Evolutionary conservation across 2,797 vertebrate species (phyloP).

Genomic region (Bovichtus diacanthus): DNA sequence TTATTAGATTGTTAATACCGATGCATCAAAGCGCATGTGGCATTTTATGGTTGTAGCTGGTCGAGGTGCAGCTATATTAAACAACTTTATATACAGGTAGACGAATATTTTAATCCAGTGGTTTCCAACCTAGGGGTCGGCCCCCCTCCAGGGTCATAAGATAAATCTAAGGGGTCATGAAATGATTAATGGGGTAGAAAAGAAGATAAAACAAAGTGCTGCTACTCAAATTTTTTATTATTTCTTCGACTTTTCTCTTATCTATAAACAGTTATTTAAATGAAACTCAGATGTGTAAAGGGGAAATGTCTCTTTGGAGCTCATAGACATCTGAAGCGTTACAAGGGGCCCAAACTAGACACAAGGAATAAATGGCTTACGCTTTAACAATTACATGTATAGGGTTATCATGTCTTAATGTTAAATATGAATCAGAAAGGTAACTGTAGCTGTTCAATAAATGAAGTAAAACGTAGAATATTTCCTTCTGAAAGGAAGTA

Average conservation of each 20-base stretch:
- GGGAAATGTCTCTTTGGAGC: neutral
- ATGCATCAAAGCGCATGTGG: neutral
- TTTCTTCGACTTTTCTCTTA: neutral
- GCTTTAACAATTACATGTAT: neutral
- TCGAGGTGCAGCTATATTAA: neutral
- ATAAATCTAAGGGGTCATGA: neutral
- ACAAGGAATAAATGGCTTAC: neutral
- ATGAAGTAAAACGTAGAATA: neutral
- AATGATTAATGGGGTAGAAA: neutral
- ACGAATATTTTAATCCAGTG: neutral
- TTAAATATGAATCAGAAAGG: neutral
- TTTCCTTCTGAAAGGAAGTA: neutral
- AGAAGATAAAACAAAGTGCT: neutral
- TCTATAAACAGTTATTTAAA: neutral
- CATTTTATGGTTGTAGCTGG: neutral
- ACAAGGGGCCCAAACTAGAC: neutral
- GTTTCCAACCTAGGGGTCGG: neutral
- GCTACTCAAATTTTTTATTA: too few relatives aligned
- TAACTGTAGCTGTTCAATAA: neutral
- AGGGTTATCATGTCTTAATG: neutral
- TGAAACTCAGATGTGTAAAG: neutral
- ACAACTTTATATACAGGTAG: neutral
- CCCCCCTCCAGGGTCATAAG: neutral
- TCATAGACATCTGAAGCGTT: neutral
- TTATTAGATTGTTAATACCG: neutral